Evolutionary conservation across 35 echinoderm and acorn worm species (phyloP).

Genomic region (Ptychodera flava): DNA sequence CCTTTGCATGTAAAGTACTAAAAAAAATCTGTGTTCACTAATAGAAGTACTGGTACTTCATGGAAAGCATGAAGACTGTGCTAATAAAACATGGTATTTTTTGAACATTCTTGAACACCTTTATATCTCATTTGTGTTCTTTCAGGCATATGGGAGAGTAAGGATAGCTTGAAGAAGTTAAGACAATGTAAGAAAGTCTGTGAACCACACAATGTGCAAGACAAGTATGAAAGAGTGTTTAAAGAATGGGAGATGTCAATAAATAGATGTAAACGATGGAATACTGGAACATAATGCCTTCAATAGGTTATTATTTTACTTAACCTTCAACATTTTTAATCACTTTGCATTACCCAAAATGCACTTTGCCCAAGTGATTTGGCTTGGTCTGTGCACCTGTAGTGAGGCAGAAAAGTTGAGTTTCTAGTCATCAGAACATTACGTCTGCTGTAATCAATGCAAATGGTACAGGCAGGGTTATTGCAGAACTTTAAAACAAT

Average conservation of each 20-base stretch:
- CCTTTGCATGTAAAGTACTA: neutral
- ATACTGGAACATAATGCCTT: neutral
- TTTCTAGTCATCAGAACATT: no score
- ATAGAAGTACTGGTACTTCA: neutral
- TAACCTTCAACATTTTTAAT: no score
- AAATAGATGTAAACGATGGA: neutral
- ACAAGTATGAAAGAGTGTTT: neutral
- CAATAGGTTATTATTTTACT: no score
- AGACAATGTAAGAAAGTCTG: neutral
- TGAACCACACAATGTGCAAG: neutral
- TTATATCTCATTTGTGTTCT: neutral
- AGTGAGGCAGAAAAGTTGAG: no score
- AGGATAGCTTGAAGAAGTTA: neutral
- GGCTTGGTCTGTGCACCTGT: no score
- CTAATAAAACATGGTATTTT: no score
- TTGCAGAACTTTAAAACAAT: no score
- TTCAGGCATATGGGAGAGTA: neutral
- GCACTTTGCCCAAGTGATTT: no score
- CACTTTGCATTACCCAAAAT: no score
- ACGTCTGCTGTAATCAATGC: no score
- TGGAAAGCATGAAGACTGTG: neutral
- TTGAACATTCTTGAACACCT: no score
- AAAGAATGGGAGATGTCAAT: neutral
- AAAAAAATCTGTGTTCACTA: neutral
- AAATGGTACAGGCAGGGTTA: no score